Percentiles rank a stretch among this genome's conserved stretches.
These are phyloP conservation scores for Thamnophis elegans DNA, from an alignment of 2,797 vertebrate genomes.

Conservation along the genomic window DNA sequence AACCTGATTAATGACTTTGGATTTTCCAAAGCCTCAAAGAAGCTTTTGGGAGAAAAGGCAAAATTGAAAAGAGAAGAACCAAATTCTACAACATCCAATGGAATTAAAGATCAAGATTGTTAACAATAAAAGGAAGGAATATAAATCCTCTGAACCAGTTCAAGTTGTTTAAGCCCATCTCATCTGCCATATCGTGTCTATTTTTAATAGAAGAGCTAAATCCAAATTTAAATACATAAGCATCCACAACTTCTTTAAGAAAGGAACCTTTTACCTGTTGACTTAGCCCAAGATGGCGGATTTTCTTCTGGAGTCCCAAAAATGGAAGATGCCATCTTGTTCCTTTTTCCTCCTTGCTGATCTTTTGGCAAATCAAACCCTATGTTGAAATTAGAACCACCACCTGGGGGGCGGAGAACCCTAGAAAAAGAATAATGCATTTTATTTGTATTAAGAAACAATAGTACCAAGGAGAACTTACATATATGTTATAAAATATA, in stretches of 20 bases:
- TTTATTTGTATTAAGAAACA: not conserved
- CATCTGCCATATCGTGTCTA: not conserved
- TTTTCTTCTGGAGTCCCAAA: conserved; percentile 90
- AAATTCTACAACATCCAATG: not conserved
- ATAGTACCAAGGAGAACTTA: not conserved
- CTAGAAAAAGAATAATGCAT: conserved; percentile 64
- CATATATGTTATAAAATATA: not conserved
- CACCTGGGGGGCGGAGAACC: conserved; percentile 91
- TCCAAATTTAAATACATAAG: not conserved
- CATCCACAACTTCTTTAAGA: not conserved
- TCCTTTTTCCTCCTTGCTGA: conserved; percentile 77
- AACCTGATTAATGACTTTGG: not conserved
- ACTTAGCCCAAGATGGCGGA: conserved; percentile 76
- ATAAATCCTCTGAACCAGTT: not conserved
- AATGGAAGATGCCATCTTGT: conserved; percentile 96
- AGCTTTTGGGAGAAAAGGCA: not conserved
- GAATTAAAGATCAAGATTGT: not conserved
- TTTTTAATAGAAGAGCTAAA: not conserved
- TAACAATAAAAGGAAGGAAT: not conserved
- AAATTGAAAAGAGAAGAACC: not conserved
- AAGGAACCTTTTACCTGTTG: conserved; percentile 46
- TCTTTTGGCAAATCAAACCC: conserved; percentile 86
- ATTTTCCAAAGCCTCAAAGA: not conserved
- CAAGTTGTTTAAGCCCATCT: not conserved
- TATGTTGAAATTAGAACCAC: conserved; percentile 90